A percentile compares a stretch with the other conserved stretches of the same genome.
Conservation (phyloP, 2,113 vertebrate species). For the Alethe diademata region DNA sequence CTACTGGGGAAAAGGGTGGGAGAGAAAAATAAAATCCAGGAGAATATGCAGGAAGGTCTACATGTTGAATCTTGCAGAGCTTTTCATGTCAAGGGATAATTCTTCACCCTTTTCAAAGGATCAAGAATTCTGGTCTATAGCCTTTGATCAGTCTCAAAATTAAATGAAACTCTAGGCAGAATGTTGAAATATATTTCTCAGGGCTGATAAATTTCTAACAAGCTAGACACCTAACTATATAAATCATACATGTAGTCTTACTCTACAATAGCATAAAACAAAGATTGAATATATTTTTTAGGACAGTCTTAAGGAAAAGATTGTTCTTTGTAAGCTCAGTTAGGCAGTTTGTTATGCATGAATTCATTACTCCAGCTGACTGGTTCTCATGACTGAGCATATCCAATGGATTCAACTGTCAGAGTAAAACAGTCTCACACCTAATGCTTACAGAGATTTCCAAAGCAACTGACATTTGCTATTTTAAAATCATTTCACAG, state of each 20-base stretch:
- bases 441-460: background rate
- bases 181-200: background rate
- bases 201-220: slow-evolving; percentile 39
- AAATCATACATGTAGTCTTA: slow-evolving; percentile 5
- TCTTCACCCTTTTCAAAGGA: background rate
- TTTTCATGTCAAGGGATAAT: background rate
- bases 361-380: slow-evolving; percentile 2
- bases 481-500: slow-evolving; percentile 19
- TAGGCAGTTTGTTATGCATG: slow-evolving; percentile 34
- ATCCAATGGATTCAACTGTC: background rate
- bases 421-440: background rate
- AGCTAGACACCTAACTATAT: background rate
- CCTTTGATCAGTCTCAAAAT: slow-evolving; percentile 7
- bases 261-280: background rate
- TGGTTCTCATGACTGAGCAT: background rate
- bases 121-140: background rate
- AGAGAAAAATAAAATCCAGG: background rate
- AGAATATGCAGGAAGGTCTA: background rate
- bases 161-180: background rate
- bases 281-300: background rate
- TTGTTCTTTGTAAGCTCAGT: background rate
- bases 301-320: background rate
- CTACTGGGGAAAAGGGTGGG: background rate
- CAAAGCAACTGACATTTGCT: background rate
- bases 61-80: background rate